Conservation (phyloP, 2,888 invertebrate species). For the Caenorhabditis sp. region DNA sequence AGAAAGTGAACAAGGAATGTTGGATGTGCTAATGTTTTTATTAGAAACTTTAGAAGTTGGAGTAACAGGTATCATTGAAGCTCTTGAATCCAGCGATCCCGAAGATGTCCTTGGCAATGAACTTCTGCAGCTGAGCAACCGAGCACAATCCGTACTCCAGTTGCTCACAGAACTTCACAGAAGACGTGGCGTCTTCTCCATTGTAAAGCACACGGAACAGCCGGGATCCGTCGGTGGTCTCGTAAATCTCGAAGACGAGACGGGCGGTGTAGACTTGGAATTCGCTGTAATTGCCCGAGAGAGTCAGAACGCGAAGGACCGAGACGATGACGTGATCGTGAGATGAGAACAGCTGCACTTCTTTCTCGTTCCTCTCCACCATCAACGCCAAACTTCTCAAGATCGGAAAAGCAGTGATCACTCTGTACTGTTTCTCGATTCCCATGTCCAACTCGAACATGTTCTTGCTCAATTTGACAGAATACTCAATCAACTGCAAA, state of each 20-base stretch:
- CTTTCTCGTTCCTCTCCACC: constrained; percentile 4
- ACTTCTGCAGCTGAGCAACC: constrained; percentile 27
- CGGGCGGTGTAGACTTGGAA: constrained; percentile 24
- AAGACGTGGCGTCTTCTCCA: constrained; percentile 56
- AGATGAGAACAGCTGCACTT: constrained; percentile 28
- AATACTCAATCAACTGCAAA: constrained; percentile 29
- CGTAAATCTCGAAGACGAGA: constrained; percentile 29
- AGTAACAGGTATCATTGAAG: constrained; percentile 18
- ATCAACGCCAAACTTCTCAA: constrained; percentile 14
- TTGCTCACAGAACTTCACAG: constrained; percentile 43
- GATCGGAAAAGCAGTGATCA: constrained; percentile 22
- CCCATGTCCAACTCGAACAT: constrained; percentile 30
- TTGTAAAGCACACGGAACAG: constrained; percentile 58
- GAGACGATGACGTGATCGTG: constrained; percentile 30
- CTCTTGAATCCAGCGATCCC: constrained; percentile 16
- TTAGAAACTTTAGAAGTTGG: background rate
- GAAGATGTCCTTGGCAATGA: constrained; percentile 26
- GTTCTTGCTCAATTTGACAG: background rate
- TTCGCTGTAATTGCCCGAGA: constrained; percentile 15
- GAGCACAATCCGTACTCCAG: constrained; percentile 51
- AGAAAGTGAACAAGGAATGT: no score
- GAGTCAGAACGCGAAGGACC: constrained; percentile 26
- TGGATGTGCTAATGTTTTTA: no score
- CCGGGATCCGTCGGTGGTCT: background rate
- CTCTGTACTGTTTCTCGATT: constrained; percentile 36